Evolutionary conservation across 1,140 invertebrate genomes (phyloP).

Genomic region (Drosophila auraria): DNA sequence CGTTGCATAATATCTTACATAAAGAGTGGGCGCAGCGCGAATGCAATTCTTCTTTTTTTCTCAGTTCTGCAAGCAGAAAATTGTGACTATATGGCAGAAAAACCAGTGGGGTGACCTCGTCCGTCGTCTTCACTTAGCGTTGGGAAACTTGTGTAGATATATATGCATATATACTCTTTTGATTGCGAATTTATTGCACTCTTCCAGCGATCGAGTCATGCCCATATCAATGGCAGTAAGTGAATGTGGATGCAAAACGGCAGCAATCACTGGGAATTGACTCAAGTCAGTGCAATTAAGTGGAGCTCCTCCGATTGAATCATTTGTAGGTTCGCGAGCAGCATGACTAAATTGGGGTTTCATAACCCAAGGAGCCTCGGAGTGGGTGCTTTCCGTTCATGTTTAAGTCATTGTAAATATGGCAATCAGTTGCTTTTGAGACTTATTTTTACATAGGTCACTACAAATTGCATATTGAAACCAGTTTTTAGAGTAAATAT

Average conservation of each 20-base stretch:
- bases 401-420: not conserved
- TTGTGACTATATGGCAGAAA: conserved; percentile 10
- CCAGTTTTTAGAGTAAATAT: too few species aligned
- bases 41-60: conserved; percentile 9
- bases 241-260: conserved; percentile 7
- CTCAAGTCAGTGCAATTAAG: conserved; percentile 13
- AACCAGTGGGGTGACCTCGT: conserved; percentile 23
- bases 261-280: conserved; percentile 24
- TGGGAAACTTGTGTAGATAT: conserved; percentile 5
- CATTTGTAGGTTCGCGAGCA: not conserved
- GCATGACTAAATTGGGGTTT: conserved; percentile 9
- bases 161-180: not conserved
- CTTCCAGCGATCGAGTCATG: conserved; percentile 28
- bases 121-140: conserved; percentile 6
- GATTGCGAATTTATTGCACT: conserved; percentile 48
- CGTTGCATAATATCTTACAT: conserved; percentile 42
- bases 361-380: conserved; percentile 8
- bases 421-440: not conserved
- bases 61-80: conserved; percentile 14
- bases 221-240: conserved; percentile 27
- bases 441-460: not conserved
- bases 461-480: not conserved
- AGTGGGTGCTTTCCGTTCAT: not conserved
- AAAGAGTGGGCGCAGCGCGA: conserved; percentile 15
- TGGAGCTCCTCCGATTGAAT: conserved; percentile 18